These are phyloP conservation scores for Catalaphyllia jardinei DNA, from an alignment of 64 coral and sea anemone species.

Conservation along the genomic window DNA sequence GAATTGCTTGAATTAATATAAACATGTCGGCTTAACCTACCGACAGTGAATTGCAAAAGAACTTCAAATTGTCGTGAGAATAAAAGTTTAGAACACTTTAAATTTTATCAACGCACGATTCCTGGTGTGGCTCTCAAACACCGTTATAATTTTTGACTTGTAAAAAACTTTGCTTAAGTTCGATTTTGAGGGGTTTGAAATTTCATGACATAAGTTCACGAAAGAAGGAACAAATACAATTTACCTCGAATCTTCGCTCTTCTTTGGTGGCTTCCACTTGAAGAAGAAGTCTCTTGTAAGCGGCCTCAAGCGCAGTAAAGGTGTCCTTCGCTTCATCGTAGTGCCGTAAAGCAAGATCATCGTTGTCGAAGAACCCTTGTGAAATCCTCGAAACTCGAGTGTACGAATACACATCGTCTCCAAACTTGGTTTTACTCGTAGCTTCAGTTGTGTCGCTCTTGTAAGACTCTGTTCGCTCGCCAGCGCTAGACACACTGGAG, in stretches of 20 bases:
- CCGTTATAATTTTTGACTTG: not conserved
- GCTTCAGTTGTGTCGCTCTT: conserved; percentile 49
- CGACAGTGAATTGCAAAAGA: not conserved
- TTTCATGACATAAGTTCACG: not conserved
- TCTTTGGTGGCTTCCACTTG: conserved; percentile 65
- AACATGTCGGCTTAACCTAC: too few species aligned
- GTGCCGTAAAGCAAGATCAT: conserved; percentile 75
- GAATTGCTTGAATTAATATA: too few species aligned
- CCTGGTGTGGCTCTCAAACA: not conserved
- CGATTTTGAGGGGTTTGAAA: not conserved
- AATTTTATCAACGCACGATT: not conserved
- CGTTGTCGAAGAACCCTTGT: conserved; percentile 65
- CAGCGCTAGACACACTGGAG: conserved; percentile 20
- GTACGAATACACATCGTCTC: conserved; percentile 66
- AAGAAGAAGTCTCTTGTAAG: conserved; percentile 79
- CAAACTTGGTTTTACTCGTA: conserved; percentile 33
- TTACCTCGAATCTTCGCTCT: conserved; percentile 65
- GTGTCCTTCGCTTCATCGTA: conserved; percentile 87
- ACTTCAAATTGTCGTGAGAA: not conserved
- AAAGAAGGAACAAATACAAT: not conserved
- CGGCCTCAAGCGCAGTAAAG: conserved; percentile 79
- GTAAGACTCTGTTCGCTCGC: conserved; percentile 45
- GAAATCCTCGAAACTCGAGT: conserved; percentile 74
- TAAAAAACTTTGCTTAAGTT: not conserved
- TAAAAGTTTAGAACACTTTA: too few species aligned